phyloP scores from a whole-genome alignment of 2,888 invertebrate genomes.

The Cantharis nigra region DNA sequence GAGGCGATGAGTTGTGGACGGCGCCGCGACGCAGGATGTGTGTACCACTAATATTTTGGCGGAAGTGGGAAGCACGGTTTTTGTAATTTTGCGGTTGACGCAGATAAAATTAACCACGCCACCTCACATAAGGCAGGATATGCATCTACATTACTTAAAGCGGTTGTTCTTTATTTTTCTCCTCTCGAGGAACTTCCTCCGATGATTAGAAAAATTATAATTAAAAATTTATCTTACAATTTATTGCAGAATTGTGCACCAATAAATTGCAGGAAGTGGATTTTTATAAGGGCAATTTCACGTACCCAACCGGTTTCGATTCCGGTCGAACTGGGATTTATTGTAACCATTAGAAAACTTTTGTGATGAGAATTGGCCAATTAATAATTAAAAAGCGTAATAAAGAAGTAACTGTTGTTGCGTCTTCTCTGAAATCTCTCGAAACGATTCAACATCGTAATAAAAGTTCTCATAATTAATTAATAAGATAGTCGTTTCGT shows the following conservation, averaged over 20 bases:
- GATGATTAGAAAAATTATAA: constrained; percentile 4
- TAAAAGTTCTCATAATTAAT: constrained; percentile 1
- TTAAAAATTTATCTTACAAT: neutral
- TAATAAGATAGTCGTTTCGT: constrained; percentile 9
- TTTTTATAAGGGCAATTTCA: neutral
- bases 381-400: neutral
- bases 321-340: neutral
- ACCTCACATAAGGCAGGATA: constrained; percentile 25
- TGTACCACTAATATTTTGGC: constrained; percentile 36
- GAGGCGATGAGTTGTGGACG: constrained; percentile 5
- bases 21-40: constrained; percentile 33
- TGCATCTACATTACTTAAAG: constrained; percentile 20
- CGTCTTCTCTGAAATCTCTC: neutral
- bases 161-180: constrained; percentile 25
- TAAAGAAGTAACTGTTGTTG: neutral
- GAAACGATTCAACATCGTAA: neutral
- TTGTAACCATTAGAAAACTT: neutral
- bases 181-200: constrained; percentile 10
- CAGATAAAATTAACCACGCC: constrained; percentile 36
- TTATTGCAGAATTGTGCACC: neutral
- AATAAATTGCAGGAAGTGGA: neutral
- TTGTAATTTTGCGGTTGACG: constrained; percentile 40
- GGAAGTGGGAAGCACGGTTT: constrained; percentile 41
- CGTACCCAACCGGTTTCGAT: neutral
- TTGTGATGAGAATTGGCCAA: neutral